Conservation (phyloP, 2,797 vertebrate species). For the Dicrostonyx torquatus region DNA sequence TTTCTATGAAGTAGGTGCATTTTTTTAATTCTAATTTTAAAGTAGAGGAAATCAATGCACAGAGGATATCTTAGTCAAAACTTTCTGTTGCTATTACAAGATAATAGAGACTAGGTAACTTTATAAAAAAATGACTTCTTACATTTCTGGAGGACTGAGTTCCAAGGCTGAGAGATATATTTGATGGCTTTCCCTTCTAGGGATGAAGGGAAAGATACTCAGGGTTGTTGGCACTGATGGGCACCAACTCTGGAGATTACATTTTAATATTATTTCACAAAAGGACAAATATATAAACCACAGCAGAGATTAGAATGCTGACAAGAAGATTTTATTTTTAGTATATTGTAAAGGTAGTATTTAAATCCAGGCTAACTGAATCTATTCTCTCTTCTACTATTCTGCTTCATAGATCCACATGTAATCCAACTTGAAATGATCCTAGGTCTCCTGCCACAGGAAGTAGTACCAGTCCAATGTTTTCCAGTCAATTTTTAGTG, state of each 20-base stretch:
- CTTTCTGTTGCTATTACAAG: not conserved
- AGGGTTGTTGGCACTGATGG: not conserved
- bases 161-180: not conserved
- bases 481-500: not conserved
- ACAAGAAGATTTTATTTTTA: not conserved
- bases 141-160: not conserved
- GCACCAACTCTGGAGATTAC: not conserved
- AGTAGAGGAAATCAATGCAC: not conserved
- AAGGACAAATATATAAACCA: not conserved
- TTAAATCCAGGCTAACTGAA: not conserved
- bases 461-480: not conserved
- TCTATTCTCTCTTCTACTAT: not conserved
- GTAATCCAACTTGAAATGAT: not conserved
- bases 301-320: not conserved
- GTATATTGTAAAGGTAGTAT: not conserved
- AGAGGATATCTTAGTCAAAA: not conserved
- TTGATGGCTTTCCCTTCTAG: not conserved
- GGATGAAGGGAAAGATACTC: not conserved
- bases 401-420: not conserved
- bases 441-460: not conserved
- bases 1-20: not conserved
- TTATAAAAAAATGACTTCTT: not conserved
- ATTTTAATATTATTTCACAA: not conserved
- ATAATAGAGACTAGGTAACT: not conserved
- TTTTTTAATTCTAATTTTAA: conserved; percentile 9